phyloP scores from a whole-genome alignment of 2,888 invertebrate genomes.

The Cantharis lateralis region DNA sequence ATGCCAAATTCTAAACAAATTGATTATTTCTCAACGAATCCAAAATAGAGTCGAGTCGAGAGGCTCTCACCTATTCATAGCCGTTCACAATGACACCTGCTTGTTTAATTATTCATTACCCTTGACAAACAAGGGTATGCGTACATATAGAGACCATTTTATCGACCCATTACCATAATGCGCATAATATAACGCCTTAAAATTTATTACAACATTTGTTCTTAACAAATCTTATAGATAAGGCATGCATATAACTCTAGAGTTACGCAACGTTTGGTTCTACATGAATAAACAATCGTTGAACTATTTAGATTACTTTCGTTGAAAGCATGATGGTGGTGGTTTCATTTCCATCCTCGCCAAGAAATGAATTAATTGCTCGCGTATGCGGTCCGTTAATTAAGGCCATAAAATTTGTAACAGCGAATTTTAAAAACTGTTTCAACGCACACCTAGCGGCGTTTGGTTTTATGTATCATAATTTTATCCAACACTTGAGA shows the following conservation, averaged over 20 bases:
- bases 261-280: background rate
- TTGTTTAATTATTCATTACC: constrained; percentile 1
- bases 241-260: background rate
- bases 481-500: background rate
- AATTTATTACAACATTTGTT: background rate
- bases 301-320: background rate
- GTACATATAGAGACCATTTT: constrained; percentile 9
- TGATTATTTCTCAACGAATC: background rate
- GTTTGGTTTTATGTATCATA: background rate
- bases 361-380: background rate
- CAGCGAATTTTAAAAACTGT: background rate
- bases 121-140: constrained; percentile 5
- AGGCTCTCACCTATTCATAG: background rate
- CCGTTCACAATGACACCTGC: background rate
- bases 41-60: background rate
- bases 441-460: background rate
- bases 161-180: constrained; percentile 3
- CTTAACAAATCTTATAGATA: background rate
- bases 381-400: background rate
- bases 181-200: constrained; percentile 1
- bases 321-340: background rate
- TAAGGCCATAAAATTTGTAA: background rate
- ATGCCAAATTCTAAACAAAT: background rate
- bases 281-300: background rate
- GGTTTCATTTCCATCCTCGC: background rate